These are phyloP conservation scores for Hoplostethus atlanticus DNA, from an alignment of 2,797 vertebrate species.

Conservation along the genomic window DNA sequence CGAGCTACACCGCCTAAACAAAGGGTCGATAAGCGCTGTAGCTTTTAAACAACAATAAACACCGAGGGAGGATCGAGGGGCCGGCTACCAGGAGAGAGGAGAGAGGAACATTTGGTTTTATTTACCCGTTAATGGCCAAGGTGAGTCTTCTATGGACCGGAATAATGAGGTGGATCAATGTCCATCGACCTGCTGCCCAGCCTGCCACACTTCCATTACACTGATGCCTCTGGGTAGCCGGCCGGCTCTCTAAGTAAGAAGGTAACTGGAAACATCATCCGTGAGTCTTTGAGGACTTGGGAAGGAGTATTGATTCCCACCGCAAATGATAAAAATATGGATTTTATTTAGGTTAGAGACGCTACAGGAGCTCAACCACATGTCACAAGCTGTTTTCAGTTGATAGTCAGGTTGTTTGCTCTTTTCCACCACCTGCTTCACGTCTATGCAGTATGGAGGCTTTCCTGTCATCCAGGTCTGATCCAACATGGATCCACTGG, in stretches of 20 bases:
- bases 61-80: slow-evolving; percentile 13
- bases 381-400: neutral
- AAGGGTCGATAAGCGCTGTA: slow-evolving; percentile 54
- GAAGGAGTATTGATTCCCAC: slow-evolving; percentile 44
- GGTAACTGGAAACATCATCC: slow-evolving; percentile 53
- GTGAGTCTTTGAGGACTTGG: slow-evolving; percentile 5
- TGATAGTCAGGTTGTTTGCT: neutral
- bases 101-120: slow-evolving; percentile 48
- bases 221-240: slow-evolving; percentile 29
- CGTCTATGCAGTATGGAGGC: too few species aligned
- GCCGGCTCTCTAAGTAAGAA: slow-evolving; percentile 40
- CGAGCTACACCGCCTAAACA: slow-evolving; percentile 43
- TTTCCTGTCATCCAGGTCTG: too few species aligned
- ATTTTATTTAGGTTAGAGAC: slow-evolving; percentile 34
- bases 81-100: slow-evolving; percentile 2
- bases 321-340: slow-evolving; percentile 58
- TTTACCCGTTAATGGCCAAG: slow-evolving; percentile 68
- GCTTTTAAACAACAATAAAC: slow-evolving; percentile 55
- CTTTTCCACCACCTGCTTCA: neutral
- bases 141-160: slow-evolving; percentile 54
- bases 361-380: neutral
- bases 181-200: slow-evolving; percentile 53
- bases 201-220: slow-evolving; percentile 48
- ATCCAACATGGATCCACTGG: too few species aligned
- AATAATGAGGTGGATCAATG: slow-evolving; percentile 72